A percentile compares a stretch with the other conserved stretches of the same genome.
Conservation (phyloP, 2,888 invertebrate species). For the Sisyra terminalis region DNA sequence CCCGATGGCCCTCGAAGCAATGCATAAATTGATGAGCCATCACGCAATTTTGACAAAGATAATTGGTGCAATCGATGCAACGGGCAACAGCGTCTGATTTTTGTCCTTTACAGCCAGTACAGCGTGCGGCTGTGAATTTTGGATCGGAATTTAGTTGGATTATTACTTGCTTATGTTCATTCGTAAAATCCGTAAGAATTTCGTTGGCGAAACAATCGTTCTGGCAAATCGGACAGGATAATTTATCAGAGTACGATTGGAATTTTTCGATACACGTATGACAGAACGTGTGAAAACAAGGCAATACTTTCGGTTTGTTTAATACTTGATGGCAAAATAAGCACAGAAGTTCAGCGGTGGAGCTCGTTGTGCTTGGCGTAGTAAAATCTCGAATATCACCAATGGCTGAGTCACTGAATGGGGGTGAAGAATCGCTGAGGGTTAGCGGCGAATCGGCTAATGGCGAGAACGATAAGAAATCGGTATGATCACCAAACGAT, state of each 20-base stretch:
- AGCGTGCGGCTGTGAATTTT: slow-evolving; percentile 40
- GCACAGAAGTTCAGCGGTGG: slow-evolving; percentile 29
- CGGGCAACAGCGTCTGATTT: slow-evolving; percentile 89
- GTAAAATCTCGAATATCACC: slow-evolving; percentile 46
- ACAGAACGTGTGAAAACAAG: slow-evolving; percentile 76
- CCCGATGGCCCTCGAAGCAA: slow-evolving; percentile 93
- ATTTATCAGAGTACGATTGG: slow-evolving; percentile 48
- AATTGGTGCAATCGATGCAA: slow-evolving; percentile 92
- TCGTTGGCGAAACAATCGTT: slow-evolving; percentile 20
- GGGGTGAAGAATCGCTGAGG: slow-evolving; percentile 75
- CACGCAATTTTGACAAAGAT: slow-evolving; percentile 91
- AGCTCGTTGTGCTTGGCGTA: slow-evolving; percentile 19
- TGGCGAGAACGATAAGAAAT: slow-evolving; percentile 44
- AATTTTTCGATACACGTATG: slow-evolving; percentile 63
- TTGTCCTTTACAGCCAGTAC: slow-evolving; percentile 93
- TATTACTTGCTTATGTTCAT: slow-evolving; percentile 2
- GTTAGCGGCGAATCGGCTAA: slow-evolving; percentile 58
- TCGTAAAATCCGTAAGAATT: slow-evolving; percentile 3
- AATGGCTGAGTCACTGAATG: slow-evolving; percentile 70
- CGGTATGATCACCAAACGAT: slow-evolving; percentile 66
- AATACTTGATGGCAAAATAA: slow-evolving; percentile 61
- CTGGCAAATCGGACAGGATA: slow-evolving; percentile 56
- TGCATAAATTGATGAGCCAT: slow-evolving; percentile 99
- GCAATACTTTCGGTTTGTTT: slow-evolving; percentile 55
- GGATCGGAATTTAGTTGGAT: slow-evolving; percentile 22